phyloP scores from a whole-genome alignment of 2,888 invertebrate species.

The Zygogramma bicolorata region DNA sequence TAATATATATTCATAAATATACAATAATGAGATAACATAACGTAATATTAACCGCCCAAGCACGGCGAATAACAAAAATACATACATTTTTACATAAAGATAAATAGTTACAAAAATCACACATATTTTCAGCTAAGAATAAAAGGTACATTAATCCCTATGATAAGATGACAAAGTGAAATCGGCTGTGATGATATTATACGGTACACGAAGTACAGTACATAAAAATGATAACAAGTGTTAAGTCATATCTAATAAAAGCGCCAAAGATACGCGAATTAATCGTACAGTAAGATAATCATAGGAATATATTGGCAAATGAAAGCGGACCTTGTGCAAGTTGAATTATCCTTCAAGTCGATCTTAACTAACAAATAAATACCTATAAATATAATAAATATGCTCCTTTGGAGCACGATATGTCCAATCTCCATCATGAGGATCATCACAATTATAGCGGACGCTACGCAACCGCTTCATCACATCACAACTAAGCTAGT shows the following conservation, averaged over 20 bases:
- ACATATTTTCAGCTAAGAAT: slow-evolving; percentile 65
- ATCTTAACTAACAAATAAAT: slow-evolving; percentile 59
- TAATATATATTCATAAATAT: slow-evolving; percentile 55
- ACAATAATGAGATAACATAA: slow-evolving; percentile 60
- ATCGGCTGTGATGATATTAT: slow-evolving; percentile 51
- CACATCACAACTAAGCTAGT: slow-evolving; percentile 44
- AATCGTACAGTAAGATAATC: slow-evolving; percentile 47
- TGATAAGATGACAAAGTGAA: slow-evolving; percentile 55
- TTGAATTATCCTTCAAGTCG: slow-evolving; percentile 48
- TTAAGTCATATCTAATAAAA: slow-evolving; percentile 51
- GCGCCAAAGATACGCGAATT: slow-evolving; percentile 49
- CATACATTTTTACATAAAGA: slow-evolving; percentile 64
- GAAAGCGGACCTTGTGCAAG: slow-evolving; percentile 57
- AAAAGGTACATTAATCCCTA: slow-evolving; percentile 65
- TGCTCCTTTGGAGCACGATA: slow-evolving; percentile 59
- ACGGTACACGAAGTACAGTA: slow-evolving; percentile 38
- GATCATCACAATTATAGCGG: slow-evolving; percentile 54
- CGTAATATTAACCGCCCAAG: slow-evolving; percentile 49
- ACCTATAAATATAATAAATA: slow-evolving; percentile 60
- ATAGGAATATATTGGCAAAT: slow-evolving; percentile 59
- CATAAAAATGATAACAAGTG: slow-evolving; percentile 32
- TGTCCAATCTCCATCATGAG: slow-evolving; percentile 59
- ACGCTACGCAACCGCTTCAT: slow-evolving; percentile 44
- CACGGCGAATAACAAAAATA: slow-evolving; percentile 63
- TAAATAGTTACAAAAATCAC: slow-evolving; percentile 65